Percentiles rank a stretch among this genome's conserved stretches.
phyloP scores from a whole-genome alignment of 2,888 invertebrate genomes.

The Antheraea assamensis region DNA sequence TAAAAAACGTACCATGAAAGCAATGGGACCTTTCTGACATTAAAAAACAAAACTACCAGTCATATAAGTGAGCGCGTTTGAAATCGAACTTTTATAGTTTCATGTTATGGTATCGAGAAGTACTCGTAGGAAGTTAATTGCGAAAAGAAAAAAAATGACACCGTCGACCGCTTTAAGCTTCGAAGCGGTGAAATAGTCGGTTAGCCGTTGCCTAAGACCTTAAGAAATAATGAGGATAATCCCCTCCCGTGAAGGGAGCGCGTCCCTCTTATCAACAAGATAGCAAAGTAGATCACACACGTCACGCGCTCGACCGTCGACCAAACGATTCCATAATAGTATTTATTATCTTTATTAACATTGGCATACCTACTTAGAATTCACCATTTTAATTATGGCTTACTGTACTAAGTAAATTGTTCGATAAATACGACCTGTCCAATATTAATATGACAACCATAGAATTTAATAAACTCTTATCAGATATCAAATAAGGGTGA shows the following conservation, averaged over 20 bases:
- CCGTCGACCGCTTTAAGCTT: conserved; percentile 28
- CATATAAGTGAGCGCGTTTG: conserved; percentile 59
- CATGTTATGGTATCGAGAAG: conserved; percentile 45
- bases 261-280: conserved; percentile 68
- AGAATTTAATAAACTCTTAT: conserved; percentile 76
- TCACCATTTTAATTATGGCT: conserved; percentile 68
- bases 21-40: conserved; percentile 59
- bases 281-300: conserved; percentile 67
- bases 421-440: conserved; percentile 58
- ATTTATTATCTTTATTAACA: conserved; percentile 73
- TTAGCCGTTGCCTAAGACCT: conserved; percentile 47
- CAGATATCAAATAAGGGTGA: conserved; percentile 61
- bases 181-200: conserved; percentile 36
- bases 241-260: conserved; percentile 55
- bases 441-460: conserved; percentile 61
- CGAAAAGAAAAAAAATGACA: conserved; percentile 27
- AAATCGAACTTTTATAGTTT: conserved; percentile 47
- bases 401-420: conserved; percentile 53
- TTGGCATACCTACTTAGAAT: conserved; percentile 51
- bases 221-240: conserved; percentile 72
- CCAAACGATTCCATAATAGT: conserved; percentile 55
- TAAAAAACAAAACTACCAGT: conserved; percentile 53
- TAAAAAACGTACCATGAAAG: conserved; percentile 75
- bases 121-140: conserved; percentile 34
- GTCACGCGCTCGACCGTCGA: conserved; percentile 60